Conservation (phyloP, 2,888 invertebrate species). For the Polylopha cassiicola region DNA sequence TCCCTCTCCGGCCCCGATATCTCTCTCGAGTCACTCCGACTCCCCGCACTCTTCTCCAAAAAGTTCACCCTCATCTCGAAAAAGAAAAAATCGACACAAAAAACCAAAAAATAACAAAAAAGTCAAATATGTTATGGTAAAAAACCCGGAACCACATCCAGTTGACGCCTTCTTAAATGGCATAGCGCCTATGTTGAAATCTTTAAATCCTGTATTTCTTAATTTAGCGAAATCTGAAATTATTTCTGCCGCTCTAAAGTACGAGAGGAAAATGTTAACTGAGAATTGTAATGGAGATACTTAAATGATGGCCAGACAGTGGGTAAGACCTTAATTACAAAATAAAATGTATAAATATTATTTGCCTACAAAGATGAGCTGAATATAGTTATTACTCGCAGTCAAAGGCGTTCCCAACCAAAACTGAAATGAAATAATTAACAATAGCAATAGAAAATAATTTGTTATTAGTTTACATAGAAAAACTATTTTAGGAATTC, state of each 20-base stretch:
- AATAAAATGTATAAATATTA: no score
- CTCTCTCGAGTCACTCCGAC: constrained; percentile 11
- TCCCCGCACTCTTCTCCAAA: constrained; percentile 5
- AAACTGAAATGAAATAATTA: no score
- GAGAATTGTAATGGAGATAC: constrained; percentile 9
- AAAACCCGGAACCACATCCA: constrained; percentile 6
- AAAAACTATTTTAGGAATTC: no score
- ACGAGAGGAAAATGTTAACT: constrained; percentile 15
- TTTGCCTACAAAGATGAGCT: no score
- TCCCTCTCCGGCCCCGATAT: constrained; percentile 16
- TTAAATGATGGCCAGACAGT: no score
- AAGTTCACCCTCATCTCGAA: constrained; percentile 4
- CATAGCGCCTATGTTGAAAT: constrained; percentile 12
- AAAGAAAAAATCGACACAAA: constrained; percentile 7
- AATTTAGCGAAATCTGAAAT: constrained; percentile 14
- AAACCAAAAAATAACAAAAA: constrained; percentile 11
- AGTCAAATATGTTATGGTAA: constrained; percentile 12
- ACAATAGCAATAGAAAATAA: no score
- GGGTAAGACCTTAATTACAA: no score
- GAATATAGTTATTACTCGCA: no score
- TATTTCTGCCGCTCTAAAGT: constrained; percentile 7
- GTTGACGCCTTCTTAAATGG: constrained; percentile 8
- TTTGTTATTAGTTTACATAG: no score
- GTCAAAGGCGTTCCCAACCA: no score
- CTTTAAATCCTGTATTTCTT: constrained; percentile 1